These are phyloP conservation scores for Drosophila jambulina DNA, from an alignment of 1,140 invertebrate genomes.

Conservation along the genomic window DNA sequence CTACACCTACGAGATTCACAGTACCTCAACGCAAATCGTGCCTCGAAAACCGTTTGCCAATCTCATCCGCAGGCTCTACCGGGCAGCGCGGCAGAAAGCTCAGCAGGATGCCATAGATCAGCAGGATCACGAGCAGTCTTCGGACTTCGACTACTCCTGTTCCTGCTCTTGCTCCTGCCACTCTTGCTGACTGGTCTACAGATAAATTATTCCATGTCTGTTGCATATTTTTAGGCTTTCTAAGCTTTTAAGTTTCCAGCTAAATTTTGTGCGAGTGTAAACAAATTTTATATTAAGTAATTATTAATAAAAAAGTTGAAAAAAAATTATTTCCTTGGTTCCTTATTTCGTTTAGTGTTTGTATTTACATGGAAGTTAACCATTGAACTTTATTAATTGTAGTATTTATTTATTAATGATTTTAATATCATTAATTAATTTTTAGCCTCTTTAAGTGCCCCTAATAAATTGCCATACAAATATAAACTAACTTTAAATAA, in stretches of 20 bases:
- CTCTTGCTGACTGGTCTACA: slow-evolving; percentile 5
- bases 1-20: slow-evolving; percentile 18
- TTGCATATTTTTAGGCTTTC: slow-evolving; percentile 39
- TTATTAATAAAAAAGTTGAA: background rate
- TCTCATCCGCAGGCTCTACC: slow-evolving; percentile 28
- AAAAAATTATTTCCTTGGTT: background rate
- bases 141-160: too few species aligned
- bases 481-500: background rate
- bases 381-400: background rate
- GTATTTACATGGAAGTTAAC: background rate
- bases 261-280: background rate
- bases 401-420: background rate
- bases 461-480: background rate
- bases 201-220: background rate
- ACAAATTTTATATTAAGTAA: slow-evolving; percentile 8
- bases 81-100: background rate
- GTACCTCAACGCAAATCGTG: background rate
- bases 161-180: slow-evolving; percentile 19
- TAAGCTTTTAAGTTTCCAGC: background rate
- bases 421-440: too few species aligned
- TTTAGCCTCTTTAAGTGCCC: background rate
- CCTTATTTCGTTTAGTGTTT: background rate
- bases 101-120: slow-evolving; percentile 6
- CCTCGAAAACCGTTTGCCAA: background rate
- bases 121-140: slow-evolving; percentile 1